Evolutionary conservation across 2,797 vertebrate species (phyloP).

Genomic region (Melanotaenia maccullochi): DNA sequence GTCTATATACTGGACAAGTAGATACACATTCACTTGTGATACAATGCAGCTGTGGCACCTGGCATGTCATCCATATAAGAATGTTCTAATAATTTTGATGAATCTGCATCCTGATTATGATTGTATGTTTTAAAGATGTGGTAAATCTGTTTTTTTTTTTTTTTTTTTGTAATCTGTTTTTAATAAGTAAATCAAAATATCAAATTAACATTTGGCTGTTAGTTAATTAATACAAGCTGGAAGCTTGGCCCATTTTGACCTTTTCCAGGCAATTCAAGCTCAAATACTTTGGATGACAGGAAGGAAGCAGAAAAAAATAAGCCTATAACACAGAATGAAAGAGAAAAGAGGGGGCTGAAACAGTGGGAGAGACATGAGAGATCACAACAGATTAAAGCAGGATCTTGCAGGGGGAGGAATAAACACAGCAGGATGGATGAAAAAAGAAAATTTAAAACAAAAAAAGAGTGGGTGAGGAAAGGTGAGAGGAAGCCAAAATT

Average conservation of each 20-base stretch:
- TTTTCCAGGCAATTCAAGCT: neutral
- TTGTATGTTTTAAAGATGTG: neutral
- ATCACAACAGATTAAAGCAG: conserved; percentile 24
- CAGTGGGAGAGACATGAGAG: neutral
- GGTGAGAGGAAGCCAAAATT: neutral
- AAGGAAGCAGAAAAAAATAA: neutral
- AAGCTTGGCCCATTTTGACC: neutral
- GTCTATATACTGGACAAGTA: neutral
- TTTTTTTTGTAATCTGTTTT: neutral
- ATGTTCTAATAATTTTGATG: too few relatives aligned
- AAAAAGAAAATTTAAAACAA: neutral
- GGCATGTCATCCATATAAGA: too few relatives aligned
- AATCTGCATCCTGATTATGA: neutral
- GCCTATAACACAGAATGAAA: neutral
- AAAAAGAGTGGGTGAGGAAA: neutral
- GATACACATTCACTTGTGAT: neutral
- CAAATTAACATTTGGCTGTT: neutral
- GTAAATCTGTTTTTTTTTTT: neutral
- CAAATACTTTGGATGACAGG: neutral
- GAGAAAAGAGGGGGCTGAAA: neutral
- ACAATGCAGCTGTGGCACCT: too few relatives aligned
- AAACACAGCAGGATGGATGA: neutral
- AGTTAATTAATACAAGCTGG: neutral
- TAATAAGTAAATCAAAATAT: neutral
- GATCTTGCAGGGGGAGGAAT: conserved; percentile 1